phyloP scores from a whole-genome alignment of 1,140 invertebrate species.

The Ostrea denselamellosa region DNA sequence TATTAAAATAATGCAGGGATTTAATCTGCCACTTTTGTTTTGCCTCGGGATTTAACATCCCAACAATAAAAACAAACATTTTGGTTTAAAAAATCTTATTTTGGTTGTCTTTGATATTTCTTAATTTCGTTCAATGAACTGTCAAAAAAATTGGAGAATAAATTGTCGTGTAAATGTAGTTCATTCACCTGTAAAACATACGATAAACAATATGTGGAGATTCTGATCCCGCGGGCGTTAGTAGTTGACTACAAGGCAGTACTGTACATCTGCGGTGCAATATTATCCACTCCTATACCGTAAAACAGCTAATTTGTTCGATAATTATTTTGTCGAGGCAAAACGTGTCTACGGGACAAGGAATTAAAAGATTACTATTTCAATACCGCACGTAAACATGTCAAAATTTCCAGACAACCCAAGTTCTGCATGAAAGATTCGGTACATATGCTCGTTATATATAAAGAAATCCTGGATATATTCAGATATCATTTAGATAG shows the following conservation, averaged over 20 bases:
- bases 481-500: too few relatives aligned
- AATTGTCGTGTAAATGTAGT: background rate
- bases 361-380: slow-evolving; percentile 13
- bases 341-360: background rate
- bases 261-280: background rate
- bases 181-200: background rate
- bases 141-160: background rate
- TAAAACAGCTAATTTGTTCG: background rate
- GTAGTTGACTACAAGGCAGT: background rate
- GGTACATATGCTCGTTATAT: background rate
- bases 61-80: background rate
- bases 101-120: background rate
- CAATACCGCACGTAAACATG: slow-evolving; percentile 18
- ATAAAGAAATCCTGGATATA: too few relatives aligned
- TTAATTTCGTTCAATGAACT: background rate
- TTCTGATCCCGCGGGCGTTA: background rate
- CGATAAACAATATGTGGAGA: background rate
- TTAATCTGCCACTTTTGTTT: background rate
- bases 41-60: background rate
- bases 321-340: background rate
- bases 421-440: background rate
- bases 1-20: background rate
- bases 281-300: background rate
- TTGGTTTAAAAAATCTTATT: background rate
- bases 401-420: background rate